phyloP scores from a whole-genome alignment of 2,888 invertebrate species.

The Callinectes sapidus region DNA sequence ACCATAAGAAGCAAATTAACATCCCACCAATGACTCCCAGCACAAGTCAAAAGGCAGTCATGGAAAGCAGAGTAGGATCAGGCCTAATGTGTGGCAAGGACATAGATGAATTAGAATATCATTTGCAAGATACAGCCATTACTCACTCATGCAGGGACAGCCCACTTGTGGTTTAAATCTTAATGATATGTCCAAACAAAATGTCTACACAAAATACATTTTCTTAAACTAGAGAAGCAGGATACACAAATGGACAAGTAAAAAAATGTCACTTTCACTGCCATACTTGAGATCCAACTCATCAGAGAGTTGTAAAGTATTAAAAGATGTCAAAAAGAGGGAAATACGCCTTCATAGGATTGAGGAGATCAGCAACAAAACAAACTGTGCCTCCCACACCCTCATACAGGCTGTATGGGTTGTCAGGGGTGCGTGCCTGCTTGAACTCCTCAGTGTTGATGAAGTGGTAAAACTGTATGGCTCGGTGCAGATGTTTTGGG shows the following conservation, averaged over 20 bases:
- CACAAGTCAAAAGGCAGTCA: too few species aligned
- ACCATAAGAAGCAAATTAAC: background rate
- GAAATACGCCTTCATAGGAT: slow-evolving; percentile 68
- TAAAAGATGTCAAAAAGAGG: slow-evolving; percentile 68
- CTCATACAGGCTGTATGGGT: slow-evolving; percentile 89
- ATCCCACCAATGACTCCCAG: background rate
- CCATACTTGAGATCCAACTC: background rate
- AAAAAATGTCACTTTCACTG: background rate
- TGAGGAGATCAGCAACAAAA: slow-evolving; percentile 80
- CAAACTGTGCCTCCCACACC: slow-evolving; percentile 91
- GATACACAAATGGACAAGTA: background rate
- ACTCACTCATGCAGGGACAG: background rate
- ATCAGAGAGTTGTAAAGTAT: background rate
- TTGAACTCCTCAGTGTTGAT: slow-evolving; percentile 82
- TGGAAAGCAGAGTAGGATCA: background rate
- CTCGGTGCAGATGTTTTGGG: slow-evolving; percentile 84
- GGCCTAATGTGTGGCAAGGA: background rate
- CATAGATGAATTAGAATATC: background rate
- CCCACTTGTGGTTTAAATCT: background rate
- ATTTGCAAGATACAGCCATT: background rate
- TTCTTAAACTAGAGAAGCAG: background rate
- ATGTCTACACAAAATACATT: background rate
- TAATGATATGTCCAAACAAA: background rate
- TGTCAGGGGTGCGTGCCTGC: slow-evolving; percentile 85
- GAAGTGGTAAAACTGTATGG: slow-evolving; percentile 86